phyloP scores from a whole-genome alignment of 2,888 invertebrate genomes.

The Argynnis bischoffii region DNA sequence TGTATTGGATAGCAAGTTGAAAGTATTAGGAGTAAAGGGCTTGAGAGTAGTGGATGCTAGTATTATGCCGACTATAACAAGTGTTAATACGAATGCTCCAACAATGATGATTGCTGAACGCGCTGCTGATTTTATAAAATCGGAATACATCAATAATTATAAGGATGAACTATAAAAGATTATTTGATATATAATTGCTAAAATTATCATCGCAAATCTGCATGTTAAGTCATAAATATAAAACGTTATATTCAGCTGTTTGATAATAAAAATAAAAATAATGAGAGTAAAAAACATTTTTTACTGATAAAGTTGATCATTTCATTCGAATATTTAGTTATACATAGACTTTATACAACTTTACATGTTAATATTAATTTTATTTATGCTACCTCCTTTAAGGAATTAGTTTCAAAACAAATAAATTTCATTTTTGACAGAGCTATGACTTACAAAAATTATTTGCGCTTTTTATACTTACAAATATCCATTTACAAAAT shows the following conservation, averaged over 20 bases:
- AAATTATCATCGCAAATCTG: neutral
- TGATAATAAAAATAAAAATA: too few species aligned
- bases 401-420: neutral
- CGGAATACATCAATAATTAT: constrained; percentile 48
- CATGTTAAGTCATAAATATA: too few species aligned
- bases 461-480: constrained; percentile 44
- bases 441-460: constrained; percentile 39
- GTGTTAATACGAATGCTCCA: constrained; percentile 71
- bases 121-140: constrained; percentile 71
- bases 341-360: too few species aligned
- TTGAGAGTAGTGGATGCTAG: constrained; percentile 72
- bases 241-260: too few species aligned
- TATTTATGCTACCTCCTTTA: neutral
- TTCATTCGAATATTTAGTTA: too few species aligned
- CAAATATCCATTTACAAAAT: constrained; percentile 41
- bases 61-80: constrained; percentile 72
- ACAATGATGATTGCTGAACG: constrained; percentile 75
- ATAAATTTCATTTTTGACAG: constrained; percentile 4
- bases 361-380: too few species aligned
- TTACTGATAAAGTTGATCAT: too few species aligned
- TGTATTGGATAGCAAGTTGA: constrained; percentile 63
- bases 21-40: constrained; percentile 57
- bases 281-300: too few species aligned
- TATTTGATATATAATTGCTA: neutral
- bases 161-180: constrained; percentile 59